phyloP scores from a whole-genome alignment of 2,888 invertebrate species.

The Theretra japonica region DNA sequence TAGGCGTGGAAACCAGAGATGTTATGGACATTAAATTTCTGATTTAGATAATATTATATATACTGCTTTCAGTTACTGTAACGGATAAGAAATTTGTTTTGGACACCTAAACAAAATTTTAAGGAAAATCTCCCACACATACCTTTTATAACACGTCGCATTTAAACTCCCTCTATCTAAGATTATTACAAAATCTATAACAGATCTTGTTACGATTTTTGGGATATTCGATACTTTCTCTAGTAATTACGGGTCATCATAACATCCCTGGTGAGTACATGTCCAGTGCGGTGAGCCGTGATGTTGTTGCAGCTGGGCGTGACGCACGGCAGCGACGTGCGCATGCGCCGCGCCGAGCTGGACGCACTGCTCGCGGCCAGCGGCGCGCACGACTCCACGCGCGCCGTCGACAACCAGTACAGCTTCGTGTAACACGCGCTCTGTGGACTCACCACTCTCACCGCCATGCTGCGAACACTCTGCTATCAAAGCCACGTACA shows the following conservation, averaged over 20 bases:
- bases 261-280: background rate
- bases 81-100: too few species aligned
- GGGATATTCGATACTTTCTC: too few species aligned
- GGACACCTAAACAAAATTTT: too few species aligned
- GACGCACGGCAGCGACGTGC: constrained; percentile 92
- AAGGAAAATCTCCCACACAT: too few species aligned
- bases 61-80: background rate
- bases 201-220: too few species aligned
- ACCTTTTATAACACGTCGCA: too few species aligned
- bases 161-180: too few species aligned
- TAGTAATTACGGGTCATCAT: too few species aligned
- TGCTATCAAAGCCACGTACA: background rate
- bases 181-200: too few species aligned
- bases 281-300: background rate
- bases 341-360: constrained; percentile 91
- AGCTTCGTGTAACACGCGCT: constrained; percentile 60
- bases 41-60: too few species aligned
- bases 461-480: background rate
- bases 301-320: constrained; percentile 84
- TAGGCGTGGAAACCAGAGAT: constrained; percentile 10
- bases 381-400: constrained; percentile 73
- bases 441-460: constrained; percentile 42
- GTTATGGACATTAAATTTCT: too few species aligned
- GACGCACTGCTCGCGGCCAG: constrained; percentile 86
- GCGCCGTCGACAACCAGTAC: constrained; percentile 94